phyloP scores from a whole-genome alignment of 2,797 vertebrate genomes.

The Brachymystax lenok region DNA sequence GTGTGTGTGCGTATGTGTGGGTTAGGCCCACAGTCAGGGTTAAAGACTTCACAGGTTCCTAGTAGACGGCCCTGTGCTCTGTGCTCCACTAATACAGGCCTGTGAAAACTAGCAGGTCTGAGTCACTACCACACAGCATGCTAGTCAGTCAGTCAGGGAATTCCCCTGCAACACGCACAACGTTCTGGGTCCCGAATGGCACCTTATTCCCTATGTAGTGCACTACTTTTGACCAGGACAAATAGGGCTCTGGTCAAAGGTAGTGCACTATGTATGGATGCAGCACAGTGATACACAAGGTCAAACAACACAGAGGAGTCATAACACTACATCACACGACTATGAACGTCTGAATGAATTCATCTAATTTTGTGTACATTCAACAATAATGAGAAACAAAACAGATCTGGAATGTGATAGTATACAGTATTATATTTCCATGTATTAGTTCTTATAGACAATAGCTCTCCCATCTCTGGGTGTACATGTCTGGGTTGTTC shows the following conservation, averaged over 20 bases:
- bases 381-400: not conserved
- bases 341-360: not conserved
- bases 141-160: not conserved
- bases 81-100: not conserved
- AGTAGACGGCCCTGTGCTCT: not conserved
- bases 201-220: too few species aligned
- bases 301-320: not conserved
- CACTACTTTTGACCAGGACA: too few species aligned
- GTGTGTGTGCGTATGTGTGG: too few species aligned
- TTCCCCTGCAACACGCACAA: not conserved
- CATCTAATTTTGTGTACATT: not conserved
- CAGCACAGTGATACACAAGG: too few species aligned
- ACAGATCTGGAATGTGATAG: too few species aligned
- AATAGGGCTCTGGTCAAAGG: too few species aligned
- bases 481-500: not conserved
- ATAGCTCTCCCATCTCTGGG: not conserved
- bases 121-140: constrained; percentile 4
- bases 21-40: too few species aligned
- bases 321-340: not conserved
- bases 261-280: too few species aligned
- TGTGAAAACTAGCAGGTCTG: constrained; percentile 21
- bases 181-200: too few species aligned
- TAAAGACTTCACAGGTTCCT: not conserved
- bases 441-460: not conserved
- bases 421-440: not conserved